Conservation (phyloP, 2,888 invertebrate species). For the Chirona hameri region DNA sequence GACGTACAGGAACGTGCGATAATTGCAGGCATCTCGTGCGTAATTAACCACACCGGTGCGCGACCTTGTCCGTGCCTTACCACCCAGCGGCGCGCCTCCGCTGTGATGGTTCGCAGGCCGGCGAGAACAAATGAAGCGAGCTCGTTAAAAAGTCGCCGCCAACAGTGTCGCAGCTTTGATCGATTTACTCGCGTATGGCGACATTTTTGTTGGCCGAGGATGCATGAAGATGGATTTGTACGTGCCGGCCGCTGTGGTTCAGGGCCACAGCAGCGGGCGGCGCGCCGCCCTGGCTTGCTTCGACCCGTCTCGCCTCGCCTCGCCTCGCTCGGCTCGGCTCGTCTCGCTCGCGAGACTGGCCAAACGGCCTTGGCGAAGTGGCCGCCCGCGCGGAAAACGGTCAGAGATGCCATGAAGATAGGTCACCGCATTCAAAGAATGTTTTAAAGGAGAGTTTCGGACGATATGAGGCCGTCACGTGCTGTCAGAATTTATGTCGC, state of each 20-base stretch:
- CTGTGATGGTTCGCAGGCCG: neutral
- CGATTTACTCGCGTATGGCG: neutral
- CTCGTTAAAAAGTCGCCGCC: constrained; percentile 23
- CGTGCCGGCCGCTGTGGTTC: neutral
- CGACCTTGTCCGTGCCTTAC: neutral
- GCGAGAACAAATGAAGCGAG: neutral
- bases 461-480: neutral
- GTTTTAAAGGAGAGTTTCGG: neutral
- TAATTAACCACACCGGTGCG: neutral
- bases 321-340: neutral
- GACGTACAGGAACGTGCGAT: neutral
- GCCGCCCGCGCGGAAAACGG: neutral
- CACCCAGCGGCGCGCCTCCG: neutral
- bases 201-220: constrained; percentile 7
- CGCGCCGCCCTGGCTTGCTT: too few relatives aligned
- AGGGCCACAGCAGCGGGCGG: neutral
- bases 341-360: neutral
- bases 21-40: neutral
- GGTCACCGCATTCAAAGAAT: neutral
- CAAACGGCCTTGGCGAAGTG: neutral
- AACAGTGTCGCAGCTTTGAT: neutral
- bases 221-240: constrained; percentile 1
- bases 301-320: too few relatives aligned
- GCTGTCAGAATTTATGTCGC: neutral
- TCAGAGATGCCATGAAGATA: neutral